These are phyloP conservation scores for Ariolimax columbianus DNA, from an alignment of 2,888 invertebrate species.

Conservation along the genomic window DNA sequence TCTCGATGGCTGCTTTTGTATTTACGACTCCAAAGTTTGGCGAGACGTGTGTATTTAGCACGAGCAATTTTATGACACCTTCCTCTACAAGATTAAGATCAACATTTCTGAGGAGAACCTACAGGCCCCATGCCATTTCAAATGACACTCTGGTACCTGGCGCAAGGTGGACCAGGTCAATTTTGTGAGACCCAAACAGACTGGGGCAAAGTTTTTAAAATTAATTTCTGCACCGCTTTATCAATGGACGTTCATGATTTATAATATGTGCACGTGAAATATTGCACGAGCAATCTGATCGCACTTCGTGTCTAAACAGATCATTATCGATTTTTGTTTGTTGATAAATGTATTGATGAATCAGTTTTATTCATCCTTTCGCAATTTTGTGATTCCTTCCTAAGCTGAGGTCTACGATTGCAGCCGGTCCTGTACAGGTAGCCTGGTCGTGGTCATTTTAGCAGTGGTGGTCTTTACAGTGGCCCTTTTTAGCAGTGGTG, in stretches of 20 bases:
- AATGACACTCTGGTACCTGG: neutral
- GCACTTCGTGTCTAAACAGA: neutral
- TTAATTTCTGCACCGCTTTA: neutral
- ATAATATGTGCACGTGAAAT: neutral
- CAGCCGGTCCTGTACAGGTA: too few species aligned
- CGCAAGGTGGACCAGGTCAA: neutral
- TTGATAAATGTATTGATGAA: too few species aligned
- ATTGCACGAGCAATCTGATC: neutral
- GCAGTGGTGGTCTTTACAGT: too few species aligned
- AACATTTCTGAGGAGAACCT: neutral
- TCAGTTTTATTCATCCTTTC: too few species aligned
- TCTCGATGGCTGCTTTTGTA: conserved; percentile 6
- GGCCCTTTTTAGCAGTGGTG: too few species aligned
- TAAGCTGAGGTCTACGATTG: too few species aligned
- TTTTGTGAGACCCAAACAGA: neutral
- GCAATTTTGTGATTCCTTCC: too few species aligned
- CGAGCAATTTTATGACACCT: conserved; percentile 24
- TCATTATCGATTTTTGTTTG: too few species aligned
- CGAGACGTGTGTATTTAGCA: conserved; percentile 28
- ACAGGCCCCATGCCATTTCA: neutral
- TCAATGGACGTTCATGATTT: neutral
- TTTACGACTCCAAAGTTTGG: conserved; percentile 32
- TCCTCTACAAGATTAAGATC: conserved; percentile 2
- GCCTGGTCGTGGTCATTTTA: too few species aligned
- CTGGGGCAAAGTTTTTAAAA: neutral